Base-by-base conservation (phyloP, 2,113 vertebrate species). In the Tyrannus savana region DNA sequence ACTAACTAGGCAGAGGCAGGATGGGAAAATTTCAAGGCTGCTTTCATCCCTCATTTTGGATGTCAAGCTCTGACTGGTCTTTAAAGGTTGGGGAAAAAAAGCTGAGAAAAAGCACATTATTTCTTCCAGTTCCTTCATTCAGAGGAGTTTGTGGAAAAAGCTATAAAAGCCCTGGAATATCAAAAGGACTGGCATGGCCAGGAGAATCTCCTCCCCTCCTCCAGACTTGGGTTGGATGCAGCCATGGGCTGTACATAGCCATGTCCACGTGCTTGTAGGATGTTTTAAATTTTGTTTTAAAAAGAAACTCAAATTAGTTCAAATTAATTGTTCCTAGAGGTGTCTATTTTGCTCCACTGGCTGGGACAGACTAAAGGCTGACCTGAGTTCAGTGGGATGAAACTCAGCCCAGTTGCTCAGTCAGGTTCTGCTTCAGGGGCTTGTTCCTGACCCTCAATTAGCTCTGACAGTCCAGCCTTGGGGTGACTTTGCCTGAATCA, bases 241-340 rank as follows among this genome's bases (percentile, higher is more conserved):
- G 14, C 19, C 50, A n/a, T 71, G 50, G 49, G 31, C 19, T n/a
- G 8, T 14, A 28, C 21, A 25, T 7, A 39, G 47, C 60, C 78
- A 46, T 0, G 1, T 73, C 37, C 2, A 0, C 2, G 0, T 30
- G n/a, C 41, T 66, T 58, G 31, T 35, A 31, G 46, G 46, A 83
- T 59, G 22, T 41, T 55, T 44, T 66, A 56, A 42, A 73, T 85
- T 82, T 89, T 52, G 25, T 58, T 90, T 79, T 12, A 8, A 71
- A 77, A 59, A 33, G 12, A 31, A 83, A 63, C 5, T 30, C 18
- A 71, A 41, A 56, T 75, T 56, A 64, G 50, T 83, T 46, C 8
- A 46, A 50, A 53, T 53, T 9, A 76, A 30, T 66, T 69, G 12
- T 22, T 68, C 41, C 78, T 41, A 72, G 37, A 80, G 49, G 18